Percentiles rank a stretch among this genome's conserved stretches.
Evolutionary conservation across 2,113 vertebrate species (phyloP).

Genomic region (Hemibagrus wyckioides): DNA sequence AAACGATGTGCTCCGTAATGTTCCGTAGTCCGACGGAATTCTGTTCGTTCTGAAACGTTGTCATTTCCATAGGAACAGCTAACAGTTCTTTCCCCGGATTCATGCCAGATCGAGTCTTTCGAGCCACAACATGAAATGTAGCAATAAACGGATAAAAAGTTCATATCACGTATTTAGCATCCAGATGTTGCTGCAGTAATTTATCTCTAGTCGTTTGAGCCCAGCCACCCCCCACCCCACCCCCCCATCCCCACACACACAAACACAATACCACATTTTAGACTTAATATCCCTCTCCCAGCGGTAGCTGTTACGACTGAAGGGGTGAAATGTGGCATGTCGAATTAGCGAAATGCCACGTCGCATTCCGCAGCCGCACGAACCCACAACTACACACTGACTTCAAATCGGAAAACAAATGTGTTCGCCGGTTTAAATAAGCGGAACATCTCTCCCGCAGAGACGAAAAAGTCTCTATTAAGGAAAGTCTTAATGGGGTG

Average conservation of each 20-base stretch:
- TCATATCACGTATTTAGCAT: neutral
- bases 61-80: neutral
- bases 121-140: too few species aligned
- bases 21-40: neutral
- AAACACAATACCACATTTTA: neutral
- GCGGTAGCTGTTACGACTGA: neutral
- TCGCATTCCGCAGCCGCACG: neutral
- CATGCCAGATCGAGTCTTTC: too few species aligned
- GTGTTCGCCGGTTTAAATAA: neutral
- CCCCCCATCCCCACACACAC: neutral
- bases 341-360: constrained; percentile 38
- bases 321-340: constrained; percentile 10
- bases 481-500: neutral
- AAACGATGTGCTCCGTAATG: neutral
- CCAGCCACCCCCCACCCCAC: neutral
- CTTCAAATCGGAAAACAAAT: constrained; percentile 16
- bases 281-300: constrained; percentile 23
- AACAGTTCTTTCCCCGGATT: too few species aligned
- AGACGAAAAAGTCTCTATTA: neutral
- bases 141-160: too few species aligned
- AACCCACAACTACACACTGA: neutral
- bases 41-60: neutral
- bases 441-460: neutral
- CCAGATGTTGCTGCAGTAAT: constrained; percentile 1
- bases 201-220: neutral